Percentiles rank a stretch among this genome's conserved stretches.
These are phyloP conservation scores for Teleogryllus occipitalis DNA, from an alignment of 1,140 invertebrate species.

Conservation along the genomic window DNA sequence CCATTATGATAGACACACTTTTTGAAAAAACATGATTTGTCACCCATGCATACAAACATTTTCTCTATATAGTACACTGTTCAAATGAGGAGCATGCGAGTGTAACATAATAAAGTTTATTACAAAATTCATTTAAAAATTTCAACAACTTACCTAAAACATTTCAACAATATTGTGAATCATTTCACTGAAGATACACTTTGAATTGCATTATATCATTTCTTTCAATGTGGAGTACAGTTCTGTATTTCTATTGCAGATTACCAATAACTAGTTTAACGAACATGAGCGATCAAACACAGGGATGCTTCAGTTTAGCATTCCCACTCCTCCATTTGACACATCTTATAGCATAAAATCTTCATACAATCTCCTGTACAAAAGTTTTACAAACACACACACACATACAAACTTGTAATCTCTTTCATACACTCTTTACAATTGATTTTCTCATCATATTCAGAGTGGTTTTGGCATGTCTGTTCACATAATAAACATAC, in stretches of 20 bases:
- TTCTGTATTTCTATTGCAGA: no score
- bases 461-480: neutral
- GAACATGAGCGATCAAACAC: neutral
- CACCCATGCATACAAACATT: neutral
- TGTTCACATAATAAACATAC: neutral
- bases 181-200: neutral
- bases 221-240: no score
- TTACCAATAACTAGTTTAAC: neutral
- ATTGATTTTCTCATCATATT: neutral
- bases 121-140: conserved; percentile 2
- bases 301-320: neutral
- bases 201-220: no score
- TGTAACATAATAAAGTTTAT: neutral
- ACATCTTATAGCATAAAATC: neutral
- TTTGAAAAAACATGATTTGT: neutral
- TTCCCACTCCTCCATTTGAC: neutral
- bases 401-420: neutral
- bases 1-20: neutral
- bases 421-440: neutral
- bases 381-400: conserved; percentile 5
- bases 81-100: neutral
- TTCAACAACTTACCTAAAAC: neutral
- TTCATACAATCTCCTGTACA: neutral
- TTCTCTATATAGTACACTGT: neutral
- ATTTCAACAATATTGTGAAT: neutral